phyloP scores from a whole-genome alignment of 2,797 vertebrate genomes.

The Siniperca undulata region DNA sequence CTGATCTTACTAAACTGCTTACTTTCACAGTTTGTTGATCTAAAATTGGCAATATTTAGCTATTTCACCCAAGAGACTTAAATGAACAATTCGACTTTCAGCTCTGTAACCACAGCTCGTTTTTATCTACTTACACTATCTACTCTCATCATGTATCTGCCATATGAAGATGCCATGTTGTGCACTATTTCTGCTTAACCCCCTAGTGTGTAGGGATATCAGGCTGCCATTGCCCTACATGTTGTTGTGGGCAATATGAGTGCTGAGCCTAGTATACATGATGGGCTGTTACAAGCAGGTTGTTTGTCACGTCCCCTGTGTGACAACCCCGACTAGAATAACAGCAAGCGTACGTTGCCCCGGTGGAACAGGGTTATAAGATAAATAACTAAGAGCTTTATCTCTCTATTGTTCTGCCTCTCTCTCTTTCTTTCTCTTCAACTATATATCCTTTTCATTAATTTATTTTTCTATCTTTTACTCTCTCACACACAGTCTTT shows the following conservation, averaged over 20 bases:
- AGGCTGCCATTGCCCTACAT: slow-evolving; percentile 6
- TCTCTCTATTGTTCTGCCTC: slow-evolving; percentile 3
- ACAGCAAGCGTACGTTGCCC: slow-evolving; percentile 26
- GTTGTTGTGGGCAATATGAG: slow-evolving; percentile 22
- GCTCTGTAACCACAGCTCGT: slow-evolving; percentile 1
- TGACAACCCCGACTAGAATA: slow-evolving; percentile 59
- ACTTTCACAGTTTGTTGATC: not conserved
- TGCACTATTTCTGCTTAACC: slow-evolving; percentile 14
- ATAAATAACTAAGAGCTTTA: slow-evolving; percentile 38
- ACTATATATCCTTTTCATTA: slow-evolving; percentile 24
- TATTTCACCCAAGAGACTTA: not conserved
- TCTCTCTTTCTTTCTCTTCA: not conserved
- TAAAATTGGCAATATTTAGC: not conserved
- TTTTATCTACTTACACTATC: not conserved
- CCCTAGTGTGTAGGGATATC: slow-evolving; percentile 8
- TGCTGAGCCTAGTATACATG: slow-evolving; percentile 16
- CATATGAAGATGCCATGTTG: not conserved
- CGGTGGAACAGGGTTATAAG: slow-evolving; percentile 24
- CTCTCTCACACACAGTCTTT: slow-evolving; percentile 9
- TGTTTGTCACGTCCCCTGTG: slow-evolving; percentile 42
- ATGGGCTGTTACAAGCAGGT: slow-evolving; percentile 32
- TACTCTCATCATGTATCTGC: slow-evolving; percentile 5
- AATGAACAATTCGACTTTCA: not conserved
- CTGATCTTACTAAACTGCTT: not conserved
- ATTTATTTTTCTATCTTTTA: slow-evolving; percentile 18